Evolutionary conservation across 35 echinoderm and acorn worm species (phyloP).

Genomic region (Apostichopus japonicus): DNA sequence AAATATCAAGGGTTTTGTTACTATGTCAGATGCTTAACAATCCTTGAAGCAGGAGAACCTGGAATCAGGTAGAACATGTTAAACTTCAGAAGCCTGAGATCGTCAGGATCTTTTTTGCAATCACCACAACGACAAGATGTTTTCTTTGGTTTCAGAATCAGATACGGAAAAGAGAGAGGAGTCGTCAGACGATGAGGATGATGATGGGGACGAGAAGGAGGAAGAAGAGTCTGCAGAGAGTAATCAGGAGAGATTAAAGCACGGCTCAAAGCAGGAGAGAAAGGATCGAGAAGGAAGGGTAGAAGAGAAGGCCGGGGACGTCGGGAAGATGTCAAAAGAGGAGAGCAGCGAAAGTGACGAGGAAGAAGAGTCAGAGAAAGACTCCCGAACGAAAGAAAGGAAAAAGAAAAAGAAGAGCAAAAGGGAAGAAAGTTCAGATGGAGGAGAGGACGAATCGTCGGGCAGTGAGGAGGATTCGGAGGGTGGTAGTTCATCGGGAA

Average conservation of each 20-base stretch:
- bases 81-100: background rate
- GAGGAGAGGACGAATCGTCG: background rate
- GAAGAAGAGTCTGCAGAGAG: slow-evolving; percentile 16
- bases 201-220: background rate
- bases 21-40: too few species aligned
- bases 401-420: slow-evolving; percentile 20
- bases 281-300: background rate
- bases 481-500: slow-evolving; percentile 13
- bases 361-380: slow-evolving; percentile 14
- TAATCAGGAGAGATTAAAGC: background rate
- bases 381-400: background rate
- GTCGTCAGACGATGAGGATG: background rate
- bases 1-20: too few species aligned
- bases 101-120: background rate
- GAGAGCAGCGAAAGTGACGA: background rate
- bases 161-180: slow-evolving; percentile 17
- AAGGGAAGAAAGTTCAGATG: slow-evolving; percentile 6
- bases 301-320: background rate
- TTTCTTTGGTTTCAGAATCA: slow-evolving; percentile 16
- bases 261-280: background rate
- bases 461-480: slow-evolving; percentile 6
- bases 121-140: too few species aligned
- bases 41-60: background rate
- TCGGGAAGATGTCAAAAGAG: background rate
- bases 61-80: background rate